Conservation (phyloP, 1,140 invertebrate genomes). For the Heliconius eleuchia region DNA sequence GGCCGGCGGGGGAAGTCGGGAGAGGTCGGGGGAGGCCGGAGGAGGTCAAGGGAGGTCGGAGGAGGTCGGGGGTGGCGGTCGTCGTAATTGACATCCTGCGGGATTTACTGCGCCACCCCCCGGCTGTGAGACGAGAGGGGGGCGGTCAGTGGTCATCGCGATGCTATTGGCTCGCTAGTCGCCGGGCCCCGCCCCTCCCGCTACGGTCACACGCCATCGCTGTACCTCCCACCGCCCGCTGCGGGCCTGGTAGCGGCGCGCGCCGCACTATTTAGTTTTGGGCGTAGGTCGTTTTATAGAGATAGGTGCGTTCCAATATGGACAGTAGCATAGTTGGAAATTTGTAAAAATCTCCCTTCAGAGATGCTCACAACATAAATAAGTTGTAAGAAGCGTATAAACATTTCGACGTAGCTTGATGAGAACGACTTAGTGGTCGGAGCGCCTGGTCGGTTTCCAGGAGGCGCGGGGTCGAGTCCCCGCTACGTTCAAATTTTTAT, state of each 20-base stretch:
- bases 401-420: no score
- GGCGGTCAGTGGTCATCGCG: constrained; percentile 41
- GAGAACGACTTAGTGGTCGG: no score
- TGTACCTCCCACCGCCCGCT: constrained; percentile 12
- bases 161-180: constrained; percentile 40
- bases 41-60: constrained; percentile 19
- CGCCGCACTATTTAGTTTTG: background rate
- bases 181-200: constrained; percentile 32
- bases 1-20: constrained; percentile 7
- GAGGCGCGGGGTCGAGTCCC: no score
- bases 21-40: background rate
- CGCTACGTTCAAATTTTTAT: no score
- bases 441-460: no score
- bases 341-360: no score
- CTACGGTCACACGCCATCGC: constrained; percentile 27
- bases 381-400: no score
- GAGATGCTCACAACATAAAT: no score
- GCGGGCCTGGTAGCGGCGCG: background rate
- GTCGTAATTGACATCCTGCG: constrained; percentile 46
- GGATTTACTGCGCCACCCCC: constrained; percentile 37
- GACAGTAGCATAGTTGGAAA: no score
- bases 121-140: background rate
- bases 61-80: constrained; percentile 2
- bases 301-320: no score
- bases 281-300: no score